Percentiles rank a stretch among this genome's conserved stretches.
Conservation (phyloP, 2,113 vertebrate genomes). For the Python bivittatus region DNA sequence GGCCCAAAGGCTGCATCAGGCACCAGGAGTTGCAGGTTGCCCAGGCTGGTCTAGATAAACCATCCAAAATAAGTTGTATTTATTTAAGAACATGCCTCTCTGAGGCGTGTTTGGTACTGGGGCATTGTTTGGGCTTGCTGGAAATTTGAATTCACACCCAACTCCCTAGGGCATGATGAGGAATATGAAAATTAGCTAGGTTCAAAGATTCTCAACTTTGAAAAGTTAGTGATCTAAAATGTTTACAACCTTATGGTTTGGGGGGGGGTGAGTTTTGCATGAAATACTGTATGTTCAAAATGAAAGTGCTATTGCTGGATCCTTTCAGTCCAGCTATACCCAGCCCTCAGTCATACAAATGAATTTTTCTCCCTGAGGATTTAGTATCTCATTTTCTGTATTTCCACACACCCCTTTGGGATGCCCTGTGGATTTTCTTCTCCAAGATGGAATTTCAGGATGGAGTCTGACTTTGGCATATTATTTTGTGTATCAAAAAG, state of each 20-base stretch:
- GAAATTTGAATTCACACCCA: not conserved
- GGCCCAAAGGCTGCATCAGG: not conserved
- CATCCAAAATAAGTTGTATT: not conserved
- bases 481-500: not conserved
- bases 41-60: not conserved
- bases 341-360: not conserved
- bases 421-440: not conserved
- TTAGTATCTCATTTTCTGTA: not conserved
- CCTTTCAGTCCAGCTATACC: not conserved
- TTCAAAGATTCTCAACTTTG: not conserved
- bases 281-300: not conserved
- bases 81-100: not conserved
- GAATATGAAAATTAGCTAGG: not conserved
- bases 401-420: no score
- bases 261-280: not conserved
- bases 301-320: not conserved
- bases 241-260: not conserved
- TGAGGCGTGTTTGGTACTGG: not conserved
- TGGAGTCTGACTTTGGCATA: not conserved
- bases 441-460: not conserved
- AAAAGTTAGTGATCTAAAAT: not conserved
- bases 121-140: not conserved
- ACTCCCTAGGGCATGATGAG: not conserved
- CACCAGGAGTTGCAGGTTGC: not conserved
- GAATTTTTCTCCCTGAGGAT: not conserved